Conservation (phyloP, 2,797 vertebrate species). For the Taenioides sp. region DNA sequence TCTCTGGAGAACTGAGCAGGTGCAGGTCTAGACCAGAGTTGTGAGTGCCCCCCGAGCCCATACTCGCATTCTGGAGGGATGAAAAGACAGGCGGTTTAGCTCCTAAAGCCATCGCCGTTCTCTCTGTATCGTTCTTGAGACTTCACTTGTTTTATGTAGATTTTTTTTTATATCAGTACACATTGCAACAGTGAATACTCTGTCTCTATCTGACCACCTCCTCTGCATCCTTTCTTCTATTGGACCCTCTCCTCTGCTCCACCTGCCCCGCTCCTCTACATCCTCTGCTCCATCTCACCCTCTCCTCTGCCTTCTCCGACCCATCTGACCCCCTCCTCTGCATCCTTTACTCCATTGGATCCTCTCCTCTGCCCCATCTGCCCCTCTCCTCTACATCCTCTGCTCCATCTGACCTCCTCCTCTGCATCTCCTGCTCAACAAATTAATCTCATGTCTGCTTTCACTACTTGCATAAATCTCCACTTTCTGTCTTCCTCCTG, state of each 20-base stretch:
- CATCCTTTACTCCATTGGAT: no score
- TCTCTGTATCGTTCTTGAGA: background rate
- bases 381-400: no score
- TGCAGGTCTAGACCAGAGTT: constrained; percentile 86
- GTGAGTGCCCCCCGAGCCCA: constrained; percentile 82
- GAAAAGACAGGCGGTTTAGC: background rate
- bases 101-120: background rate
- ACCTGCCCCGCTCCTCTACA: no score
- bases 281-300: no score
- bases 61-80: constrained; percentile 75
- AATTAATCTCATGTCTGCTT: no score
- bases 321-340: no score
- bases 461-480: no score
- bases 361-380: background rate
- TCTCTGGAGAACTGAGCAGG: constrained; percentile 68
- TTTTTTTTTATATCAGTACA: background rate
- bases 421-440: no score
- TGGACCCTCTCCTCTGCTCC: background rate
- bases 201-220: background rate
- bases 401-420: no score
- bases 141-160: background rate
- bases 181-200: background rate
- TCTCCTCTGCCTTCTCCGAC: no score
- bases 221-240: no score
- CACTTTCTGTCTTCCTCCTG: no score